Evolutionary conservation across 2,888 invertebrate species (phyloP), one percentile per base, ranked within the genome.

Genomic region (Beris morrisii): DNA sequence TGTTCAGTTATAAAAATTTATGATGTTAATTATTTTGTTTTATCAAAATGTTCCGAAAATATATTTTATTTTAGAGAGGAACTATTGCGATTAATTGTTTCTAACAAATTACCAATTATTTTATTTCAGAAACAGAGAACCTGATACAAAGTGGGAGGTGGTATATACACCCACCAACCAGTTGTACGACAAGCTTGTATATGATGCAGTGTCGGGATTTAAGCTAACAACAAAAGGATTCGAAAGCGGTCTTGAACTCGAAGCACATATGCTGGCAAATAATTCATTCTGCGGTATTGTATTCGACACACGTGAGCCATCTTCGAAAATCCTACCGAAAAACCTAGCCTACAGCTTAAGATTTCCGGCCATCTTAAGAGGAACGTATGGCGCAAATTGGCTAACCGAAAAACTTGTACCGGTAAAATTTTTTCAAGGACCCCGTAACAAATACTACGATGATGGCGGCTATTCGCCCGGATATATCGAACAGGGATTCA

Each of bases 341-440:
- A 76, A 84, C 61, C 71, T 86, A 54, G 77, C 81, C 7, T 82
- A 86, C 70, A 76, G 82, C 1, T 72, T 87, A 68, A 81, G 86
- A 53, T 87, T 86, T 75, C 87, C 87, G 9, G 84, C 83, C 67
- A 83, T 85, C 72, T 83, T 85, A 7, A 31, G 9, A 57, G 85
- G 15, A 63, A 61, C 6, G 74, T 76, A 30, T 73, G 76, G 5
- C 56, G 9, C 22, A 22, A 74, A 30, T 61, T 75, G 91, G 91
- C 82, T 83, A 44, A 90, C 91, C 0, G 84, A 87, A 72, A 73
- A 83, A 5, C 76, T 86, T 59, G 91, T 86, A 77, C 88, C 89
- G 0, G 66, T 84, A 5, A 87, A 87, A 73, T 88, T 45, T 12
- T 70, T 80, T 4, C 82, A 87, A 11, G 89, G 89, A 9, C 90